phyloP scores from a whole-genome alignment of 2,888 invertebrate genomes.

The Pollenia angustigena region DNA sequence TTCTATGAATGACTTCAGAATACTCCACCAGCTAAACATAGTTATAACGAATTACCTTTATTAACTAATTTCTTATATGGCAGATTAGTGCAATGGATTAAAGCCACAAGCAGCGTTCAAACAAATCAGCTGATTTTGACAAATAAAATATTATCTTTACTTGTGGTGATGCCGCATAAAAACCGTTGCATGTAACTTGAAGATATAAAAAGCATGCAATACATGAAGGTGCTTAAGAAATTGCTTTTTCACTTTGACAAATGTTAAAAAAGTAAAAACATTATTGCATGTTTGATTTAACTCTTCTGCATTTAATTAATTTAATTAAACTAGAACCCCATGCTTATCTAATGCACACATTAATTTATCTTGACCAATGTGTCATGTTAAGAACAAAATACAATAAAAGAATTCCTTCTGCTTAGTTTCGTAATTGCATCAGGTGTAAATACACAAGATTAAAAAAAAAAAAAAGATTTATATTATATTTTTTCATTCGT shows the following conservation, averaged over 20 bases:
- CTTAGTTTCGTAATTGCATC: constrained; percentile 56
- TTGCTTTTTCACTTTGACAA: constrained; percentile 18
- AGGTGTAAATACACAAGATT: constrained; percentile 53
- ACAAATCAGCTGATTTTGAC: too few relatives aligned
- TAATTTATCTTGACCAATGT: constrained; percentile 6
- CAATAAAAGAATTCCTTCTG: background rate
- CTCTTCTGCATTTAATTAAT: too few relatives aligned
- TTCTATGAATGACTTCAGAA: too few relatives aligned
- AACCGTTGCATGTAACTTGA: too few relatives aligned
- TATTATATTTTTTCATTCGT: background rate
- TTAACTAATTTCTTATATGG: too few relatives aligned
- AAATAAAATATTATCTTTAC: too few relatives aligned
- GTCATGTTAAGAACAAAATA: constrained; percentile 17
- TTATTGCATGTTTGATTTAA: background rate
- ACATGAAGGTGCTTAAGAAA: background rate
- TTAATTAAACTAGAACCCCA: background rate
- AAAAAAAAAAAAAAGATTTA: constrained; percentile 28
- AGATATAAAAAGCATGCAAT: too few relatives aligned
- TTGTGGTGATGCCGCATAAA: too few relatives aligned
- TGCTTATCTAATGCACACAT: background rate
- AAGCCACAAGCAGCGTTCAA: too few relatives aligned
- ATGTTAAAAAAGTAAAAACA: background rate
- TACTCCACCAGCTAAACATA: too few relatives aligned
- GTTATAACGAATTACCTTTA: too few relatives aligned
- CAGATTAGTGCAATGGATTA: too few relatives aligned